Base-by-base conservation (phyloP, 2,113 vertebrate species). In the Butorides virescens region DNA sequence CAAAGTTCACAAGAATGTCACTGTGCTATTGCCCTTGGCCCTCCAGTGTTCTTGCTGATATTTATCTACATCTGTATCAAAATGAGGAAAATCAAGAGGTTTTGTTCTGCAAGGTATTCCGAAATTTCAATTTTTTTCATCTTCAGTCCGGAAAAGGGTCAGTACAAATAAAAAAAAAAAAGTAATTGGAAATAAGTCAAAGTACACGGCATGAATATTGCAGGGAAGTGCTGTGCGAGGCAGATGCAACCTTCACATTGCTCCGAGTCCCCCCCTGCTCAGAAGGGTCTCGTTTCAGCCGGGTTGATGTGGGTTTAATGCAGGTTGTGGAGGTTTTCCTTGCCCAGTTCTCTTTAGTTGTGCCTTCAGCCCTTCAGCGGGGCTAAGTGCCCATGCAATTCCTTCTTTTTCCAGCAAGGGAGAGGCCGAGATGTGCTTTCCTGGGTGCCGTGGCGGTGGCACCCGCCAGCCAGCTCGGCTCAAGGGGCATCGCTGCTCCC, bases 371-470 rank as follows among this genome's bases (percentile, higher is more conserved):
- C 18, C 36, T 29, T 56, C 11, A 11, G 4, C 1, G 36, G 9
- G 42, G 46, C 61, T 9, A 8, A 20, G 4, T 13, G 67, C 16
- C 32, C 26, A 0, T 4, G n/a, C 9, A 18, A 8, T 42, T 36
- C 18, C 34, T 34, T 25, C 20, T 37, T 39, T 23, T 36, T 16
- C 19, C 22, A 22, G 80, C 15, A 15, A 5, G 32, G 0, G 47
- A 8, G 16, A 19, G 30, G 52, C 5, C 0, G 5, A 34, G 73
- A 23, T 14, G 22, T 4, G 26, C 32, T 22, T n/a, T 67, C 29
- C 22, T 5, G 34, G 13, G 13, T 6, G 32, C 37, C 0, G 2
- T 3, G 7, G 26, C 0, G 2, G 44, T 6, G 21, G 62, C 8
- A 23, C 4, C 6, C 4, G 4, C 12, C 62, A 50, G 36, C 23